Conservation (phyloP, 2,888 invertebrate genomes). For the Yponomeuta plumbellus region DNA sequence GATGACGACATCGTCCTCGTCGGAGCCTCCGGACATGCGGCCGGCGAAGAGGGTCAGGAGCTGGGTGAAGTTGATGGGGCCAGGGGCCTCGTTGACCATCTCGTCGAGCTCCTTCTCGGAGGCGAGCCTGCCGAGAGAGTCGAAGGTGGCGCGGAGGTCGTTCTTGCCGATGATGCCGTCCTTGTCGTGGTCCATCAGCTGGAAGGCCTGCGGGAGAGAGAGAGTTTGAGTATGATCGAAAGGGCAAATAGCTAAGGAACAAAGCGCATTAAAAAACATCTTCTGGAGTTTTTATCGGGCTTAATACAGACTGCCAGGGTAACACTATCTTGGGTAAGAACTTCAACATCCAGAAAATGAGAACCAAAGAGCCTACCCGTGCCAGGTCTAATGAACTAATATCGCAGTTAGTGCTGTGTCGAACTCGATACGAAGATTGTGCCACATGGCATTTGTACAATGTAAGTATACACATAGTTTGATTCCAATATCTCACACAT, state of each 20-base stretch:
- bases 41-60: slow-evolving; percentile 93
- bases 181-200: slow-evolving; percentile 97
- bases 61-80: slow-evolving; percentile 97
- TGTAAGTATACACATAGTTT: too few relatives aligned
- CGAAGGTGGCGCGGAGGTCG: slow-evolving; percentile 93
- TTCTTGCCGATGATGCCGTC: slow-evolving; percentile 93
- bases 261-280: too few relatives aligned
- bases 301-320: too few relatives aligned
- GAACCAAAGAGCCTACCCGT: too few relatives aligned
- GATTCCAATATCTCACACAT: too few relatives aligned
- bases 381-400: too few relatives aligned
- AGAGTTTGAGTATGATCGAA: background rate
- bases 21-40: slow-evolving; percentile 94
- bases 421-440: too few relatives aligned
- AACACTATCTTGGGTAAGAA: too few relatives aligned
- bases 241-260: background rate
- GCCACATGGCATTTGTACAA: too few relatives aligned
- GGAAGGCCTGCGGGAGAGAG: slow-evolving; percentile 83
- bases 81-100: slow-evolving; percentile 91
- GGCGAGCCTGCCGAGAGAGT: slow-evolving; percentile 92
- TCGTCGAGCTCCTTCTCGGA: slow-evolving; percentile 93
- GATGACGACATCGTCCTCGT: slow-evolving; percentile 94
- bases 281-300: too few relatives aligned
- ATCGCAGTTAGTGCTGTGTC: too few relatives aligned
- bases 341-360: too few relatives aligned